Evolutionary conservation across 2,888 invertebrate genomes (phyloP), one percentile per base, ranked within the genome.

Genomic region (Eumacrocentrus americanus): DNA sequence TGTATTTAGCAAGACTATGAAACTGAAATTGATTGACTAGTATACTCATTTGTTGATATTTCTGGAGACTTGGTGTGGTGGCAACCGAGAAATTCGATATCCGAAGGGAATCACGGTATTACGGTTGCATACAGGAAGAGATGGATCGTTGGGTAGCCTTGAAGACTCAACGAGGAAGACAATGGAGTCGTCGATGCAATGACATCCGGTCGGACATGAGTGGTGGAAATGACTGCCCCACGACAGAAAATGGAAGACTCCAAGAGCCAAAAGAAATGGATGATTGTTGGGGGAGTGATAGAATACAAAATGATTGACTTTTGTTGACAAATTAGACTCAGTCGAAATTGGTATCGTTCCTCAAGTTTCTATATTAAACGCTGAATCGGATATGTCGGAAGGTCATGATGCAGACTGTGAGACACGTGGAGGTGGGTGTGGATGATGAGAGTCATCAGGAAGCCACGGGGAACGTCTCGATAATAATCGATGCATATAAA

Each of bases 111-210:
- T 50, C 18, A 14, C 25, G 52, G 25, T 52, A 23, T 40, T n/a
- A 40, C 38, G 40, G 22, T 52, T 37, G 37, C 40, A 48, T 51
- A 52, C 66, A 67, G 68, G 67, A 69, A 69, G 67, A 65, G 62
- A 68, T 66, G 67, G 68, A 66, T 67, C 61, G 66, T 50, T 62
- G 67, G 40, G 50, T 60, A 69, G 67, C 68, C 69, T 69, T 69
- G 68, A 63, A 65, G 66, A 47, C 25, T 54, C 44, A 46, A 44
- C 44, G 48, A 54, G 59, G 58, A 60, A 44, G 58, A 64, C 52
- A 69, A 67, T 63, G 48, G 64, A 66, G 62, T 62, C 53, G 64
- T 67, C 64, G 63, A 70, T 70, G 69, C 68, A 68, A 68, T 48
- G 59, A 67, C 68, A 61, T 70, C 69, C 68, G 69, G 65, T 55